Evolutionary conservation across 2,113 vertebrate genomes (phyloP).

Genomic region (Myxocyprinus asiaticus): DNA sequence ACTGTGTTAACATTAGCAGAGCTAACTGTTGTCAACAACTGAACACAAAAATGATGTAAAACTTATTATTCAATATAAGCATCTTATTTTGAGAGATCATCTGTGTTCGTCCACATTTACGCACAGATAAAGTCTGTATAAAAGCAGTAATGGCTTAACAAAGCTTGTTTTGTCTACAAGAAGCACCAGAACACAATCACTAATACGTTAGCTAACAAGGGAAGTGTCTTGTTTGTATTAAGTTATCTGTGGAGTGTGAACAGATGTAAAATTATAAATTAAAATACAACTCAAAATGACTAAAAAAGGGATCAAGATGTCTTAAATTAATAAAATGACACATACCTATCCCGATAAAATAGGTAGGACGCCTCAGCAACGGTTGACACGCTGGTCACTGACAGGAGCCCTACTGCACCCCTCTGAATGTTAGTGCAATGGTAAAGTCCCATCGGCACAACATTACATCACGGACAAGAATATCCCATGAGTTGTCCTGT

Average conservation of each 20-base stretch:
- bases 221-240: neutral
- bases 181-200: neutral
- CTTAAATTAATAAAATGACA: neutral
- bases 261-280: neutral
- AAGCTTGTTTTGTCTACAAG: neutral
- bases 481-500: conserved; percentile 39
- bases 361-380: conserved; percentile 2
- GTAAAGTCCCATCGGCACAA: conserved; percentile 29
- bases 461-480: conserved; percentile 46
- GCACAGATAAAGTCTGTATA: neutral
- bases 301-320: neutral
- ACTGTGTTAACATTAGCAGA: neutral
- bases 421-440: conserved; percentile 4
- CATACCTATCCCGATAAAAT: conserved; percentile 13
- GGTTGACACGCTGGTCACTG: neutral
- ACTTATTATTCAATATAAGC: too few species aligned
- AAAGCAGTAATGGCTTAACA: neutral
- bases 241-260: neutral
- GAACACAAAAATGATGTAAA: too few species aligned
- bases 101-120: neutral
- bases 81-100: neutral
- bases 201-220: neutral
- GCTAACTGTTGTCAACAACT: too few species aligned
- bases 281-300: neutral
- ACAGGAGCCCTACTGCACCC: neutral